These are phyloP conservation scores for Octodon degus DNA, from an alignment of 2,113 vertebrate genomes.

Conservation along the genomic window DNA sequence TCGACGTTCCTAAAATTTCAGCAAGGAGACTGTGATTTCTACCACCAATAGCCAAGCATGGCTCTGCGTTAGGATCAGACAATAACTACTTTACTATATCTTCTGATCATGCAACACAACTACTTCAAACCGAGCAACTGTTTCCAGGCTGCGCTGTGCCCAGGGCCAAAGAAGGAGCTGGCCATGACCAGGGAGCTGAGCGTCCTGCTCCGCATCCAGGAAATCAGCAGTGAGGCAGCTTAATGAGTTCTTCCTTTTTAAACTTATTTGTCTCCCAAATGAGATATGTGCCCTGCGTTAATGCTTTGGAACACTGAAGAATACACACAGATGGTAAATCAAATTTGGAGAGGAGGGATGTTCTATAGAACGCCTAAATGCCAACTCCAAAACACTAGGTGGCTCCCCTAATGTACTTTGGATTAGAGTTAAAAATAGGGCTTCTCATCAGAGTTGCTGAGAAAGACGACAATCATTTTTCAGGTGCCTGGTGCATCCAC, in stretches of 20 bases:
- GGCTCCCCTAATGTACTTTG: conserved; percentile 81
- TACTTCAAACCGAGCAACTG: neutral
- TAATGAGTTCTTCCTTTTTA: neutral
- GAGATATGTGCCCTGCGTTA: neutral
- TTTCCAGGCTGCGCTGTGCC: neutral
- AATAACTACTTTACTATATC: neutral
- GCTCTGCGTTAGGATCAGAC: neutral
- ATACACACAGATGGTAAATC: conserved; percentile 66
- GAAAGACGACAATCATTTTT: conserved; percentile 83
- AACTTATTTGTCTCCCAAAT: conserved; percentile 52
- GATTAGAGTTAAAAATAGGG: conserved; percentile 80
- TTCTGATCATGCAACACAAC: neutral
- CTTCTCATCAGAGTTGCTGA: conserved; percentile 72
- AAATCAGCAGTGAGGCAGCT: neutral
- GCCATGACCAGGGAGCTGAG: neutral
- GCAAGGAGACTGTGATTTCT: neutral
- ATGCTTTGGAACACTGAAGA: neutral
- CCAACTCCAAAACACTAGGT: conserved; percentile 81
- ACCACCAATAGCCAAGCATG: neutral
- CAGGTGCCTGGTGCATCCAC: conserved; percentile 79
- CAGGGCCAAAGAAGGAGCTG: neutral
- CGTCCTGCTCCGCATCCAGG: conserved; percentile 7
- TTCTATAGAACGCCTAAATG: conserved; percentile 56
- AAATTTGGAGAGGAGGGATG: conserved; percentile 52
- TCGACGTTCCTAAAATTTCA: conserved; percentile 37